Conservation (phyloP, 1,140 invertebrate genomes). For the Bombus huntii region DNA sequence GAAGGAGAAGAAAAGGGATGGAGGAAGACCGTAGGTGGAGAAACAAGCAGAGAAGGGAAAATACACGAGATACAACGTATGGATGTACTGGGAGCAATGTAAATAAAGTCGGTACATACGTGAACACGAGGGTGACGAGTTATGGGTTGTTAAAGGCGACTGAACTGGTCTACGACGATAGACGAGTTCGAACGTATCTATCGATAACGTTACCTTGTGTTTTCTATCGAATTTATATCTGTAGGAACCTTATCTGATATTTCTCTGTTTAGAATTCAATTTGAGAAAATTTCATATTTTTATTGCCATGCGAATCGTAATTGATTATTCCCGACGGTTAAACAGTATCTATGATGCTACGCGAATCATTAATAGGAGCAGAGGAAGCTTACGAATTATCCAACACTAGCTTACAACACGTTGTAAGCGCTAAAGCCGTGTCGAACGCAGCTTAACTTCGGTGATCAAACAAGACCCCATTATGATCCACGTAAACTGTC, state of each 20-base stretch:
- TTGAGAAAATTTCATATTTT: background rate
- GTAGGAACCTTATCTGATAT: background rate
- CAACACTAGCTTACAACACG: background rate
- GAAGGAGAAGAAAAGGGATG: background rate
- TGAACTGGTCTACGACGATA: conserved; percentile 18
- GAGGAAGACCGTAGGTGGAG: background rate
- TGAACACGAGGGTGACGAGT: conserved; percentile 28
- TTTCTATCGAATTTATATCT: background rate
- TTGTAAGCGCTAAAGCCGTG: background rate
- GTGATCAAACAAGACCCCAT: conserved; percentile 27
- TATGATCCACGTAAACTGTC: conserved; percentile 11
- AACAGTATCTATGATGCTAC: too few species aligned
- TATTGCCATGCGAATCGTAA: too few species aligned
- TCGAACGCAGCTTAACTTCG: conserved; percentile 29
- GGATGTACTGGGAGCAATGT: conserved; percentile 14
- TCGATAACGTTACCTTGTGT: background rate
- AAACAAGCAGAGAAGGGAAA: background rate
- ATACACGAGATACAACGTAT: conserved; percentile 5
- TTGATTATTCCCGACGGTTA: too few species aligned
- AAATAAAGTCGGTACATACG: conserved; percentile 25
- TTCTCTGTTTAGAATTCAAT: background rate
- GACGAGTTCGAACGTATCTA: background rate
- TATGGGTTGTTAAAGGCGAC: conserved; percentile 26
- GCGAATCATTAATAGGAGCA: background rate
- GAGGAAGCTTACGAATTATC: background rate